Evolutionary conservation across 2,797 vertebrate species (phyloP), one percentile per base, ranked within the genome.

Genomic region (Cygnus olor): DNA sequence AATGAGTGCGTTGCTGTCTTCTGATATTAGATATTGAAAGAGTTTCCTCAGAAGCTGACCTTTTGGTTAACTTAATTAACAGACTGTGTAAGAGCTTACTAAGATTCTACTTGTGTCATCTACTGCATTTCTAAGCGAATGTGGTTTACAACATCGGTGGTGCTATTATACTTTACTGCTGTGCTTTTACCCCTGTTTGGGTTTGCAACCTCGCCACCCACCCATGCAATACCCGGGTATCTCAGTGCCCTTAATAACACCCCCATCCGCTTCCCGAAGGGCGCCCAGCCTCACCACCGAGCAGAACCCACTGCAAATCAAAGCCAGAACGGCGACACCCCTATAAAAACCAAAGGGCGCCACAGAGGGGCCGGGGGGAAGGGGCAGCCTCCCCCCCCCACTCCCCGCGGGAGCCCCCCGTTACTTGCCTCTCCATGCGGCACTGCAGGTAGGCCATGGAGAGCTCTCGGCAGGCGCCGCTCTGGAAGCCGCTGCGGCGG

Each of bases 361-460:
- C 49, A 2, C 8, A 53, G 30, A 21, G 24, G 11, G 27, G 27
- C 9, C 30, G 27, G 12, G 24, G 30, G 71, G 16, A 22, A 19
- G 24, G 22, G 22, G 32, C 36, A 24, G 25, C 54, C 14, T 34
- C 4, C 27, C 40, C 34, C 1, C 38, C 9, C 36, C 38, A n/a
- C 38, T 13, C 10, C 36, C 24, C 19, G 19, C 34, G 12, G 47
- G 11, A 8, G 12, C 30, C 40, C 42, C 22, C 10, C 16, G 19
- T 18, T 63, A 17, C 68, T 73, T 56, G 66, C 96, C 94, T 91
- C 64, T 96, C 93, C 95, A 96, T 96, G 82, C 96, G 96, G 11
- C 96, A 96, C 73, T 96, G 21, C 91, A 96, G 93, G 93, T 96
- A 96, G 85, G 94, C 95, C 96, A 64, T 94, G 93, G 96, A 89